phyloP scores from a whole-genome alignment of 2,797 vertebrate species.

The Brachyalestes nurse region DNA sequence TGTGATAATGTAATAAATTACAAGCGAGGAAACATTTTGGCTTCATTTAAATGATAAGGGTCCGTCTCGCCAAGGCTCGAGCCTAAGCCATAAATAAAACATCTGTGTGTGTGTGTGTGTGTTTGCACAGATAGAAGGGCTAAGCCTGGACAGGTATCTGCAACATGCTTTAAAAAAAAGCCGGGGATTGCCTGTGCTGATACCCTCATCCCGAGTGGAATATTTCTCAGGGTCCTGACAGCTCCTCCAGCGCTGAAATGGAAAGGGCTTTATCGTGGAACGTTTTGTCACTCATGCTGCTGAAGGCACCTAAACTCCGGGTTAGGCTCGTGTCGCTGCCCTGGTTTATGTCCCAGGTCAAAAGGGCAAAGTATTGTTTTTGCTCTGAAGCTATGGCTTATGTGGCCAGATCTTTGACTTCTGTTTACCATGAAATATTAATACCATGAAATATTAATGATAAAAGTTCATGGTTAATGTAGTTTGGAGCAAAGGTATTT shows the following conservation, averaged over 20 bases:
- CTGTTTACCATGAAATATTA: no score
- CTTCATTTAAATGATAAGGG: slow-evolving; percentile 94
- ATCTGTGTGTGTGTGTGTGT: slow-evolving; percentile 47
- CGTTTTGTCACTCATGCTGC: slow-evolving; percentile 70
- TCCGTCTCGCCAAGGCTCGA: slow-evolving; percentile 80
- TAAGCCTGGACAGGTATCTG: slow-evolving; percentile 59
- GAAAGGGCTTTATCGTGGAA: slow-evolving; percentile 76
- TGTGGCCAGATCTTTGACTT: slow-evolving; percentile 37
- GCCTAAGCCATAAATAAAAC: slow-evolving; percentile 66
- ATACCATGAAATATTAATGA: no score
- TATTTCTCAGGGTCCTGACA: slow-evolving; percentile 65
- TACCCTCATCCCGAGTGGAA: slow-evolving; percentile 67
- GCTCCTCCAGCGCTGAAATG: slow-evolving; percentile 69
- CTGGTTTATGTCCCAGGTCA: slow-evolving; percentile 59
- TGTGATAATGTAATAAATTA: slow-evolving; percentile 91
- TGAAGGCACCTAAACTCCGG: slow-evolving; percentile 47
- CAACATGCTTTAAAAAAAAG: slow-evolving; percentile 57
- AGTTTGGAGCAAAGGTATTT: no score
- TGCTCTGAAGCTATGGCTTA: slow-evolving; percentile 45
- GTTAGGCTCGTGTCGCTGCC: slow-evolving; percentile 53
- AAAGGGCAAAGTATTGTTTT: slow-evolving; percentile 59
- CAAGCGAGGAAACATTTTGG: slow-evolving; percentile 83
- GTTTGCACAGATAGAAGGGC: slow-evolving; percentile 55
- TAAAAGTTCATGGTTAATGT: no score
- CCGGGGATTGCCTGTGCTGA: slow-evolving; percentile 62